These are phyloP conservation scores for Bovichtus variegatus DNA, from an alignment of 2,797 vertebrate species.

Conservation along the genomic window DNA sequence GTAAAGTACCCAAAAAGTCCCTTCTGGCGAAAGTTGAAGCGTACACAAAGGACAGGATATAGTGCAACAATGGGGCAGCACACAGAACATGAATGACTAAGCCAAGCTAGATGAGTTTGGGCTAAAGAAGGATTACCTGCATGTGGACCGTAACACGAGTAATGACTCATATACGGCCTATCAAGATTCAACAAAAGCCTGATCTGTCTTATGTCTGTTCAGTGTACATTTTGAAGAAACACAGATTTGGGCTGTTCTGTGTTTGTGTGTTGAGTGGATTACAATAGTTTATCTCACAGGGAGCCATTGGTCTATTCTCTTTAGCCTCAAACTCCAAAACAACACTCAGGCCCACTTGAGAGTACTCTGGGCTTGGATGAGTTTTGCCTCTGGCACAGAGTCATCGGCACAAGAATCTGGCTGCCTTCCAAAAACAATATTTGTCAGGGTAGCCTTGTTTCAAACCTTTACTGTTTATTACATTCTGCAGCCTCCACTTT, in stretches of 20 bases:
- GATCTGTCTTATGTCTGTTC: constrained; percentile 30
- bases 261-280: constrained; percentile 68
- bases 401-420: constrained; percentile 82
- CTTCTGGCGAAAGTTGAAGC: constrained; percentile 56
- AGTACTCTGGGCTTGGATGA: constrained; percentile 81
- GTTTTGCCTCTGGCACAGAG: constrained; percentile 78
- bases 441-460: constrained; percentile 84
- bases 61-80: constrained; percentile 62
- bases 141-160: constrained; percentile 53
- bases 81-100: constrained; percentile 54
- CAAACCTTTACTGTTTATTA: constrained; percentile 83
- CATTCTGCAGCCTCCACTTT: constrained; percentile 69
- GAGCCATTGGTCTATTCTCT: constrained; percentile 75
- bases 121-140: constrained; percentile 65
- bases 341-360: constrained; percentile 83
- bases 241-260: constrained; percentile 42
- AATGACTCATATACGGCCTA: constrained; percentile 17
- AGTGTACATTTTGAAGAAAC: constrained; percentile 45
- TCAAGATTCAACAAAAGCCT: constrained; percentile 46
- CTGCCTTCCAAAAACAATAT: constrained; percentile 84
- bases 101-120: constrained; percentile 47
- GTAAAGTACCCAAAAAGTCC: constrained; percentile 47
- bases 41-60: constrained; percentile 62
- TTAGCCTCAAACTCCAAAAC: constrained; percentile 82
- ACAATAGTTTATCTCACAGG: constrained; percentile 76